Base-by-base conservation (phyloP, 2,113 vertebrate species). In the Chiloscyllium plagiosum region DNA sequence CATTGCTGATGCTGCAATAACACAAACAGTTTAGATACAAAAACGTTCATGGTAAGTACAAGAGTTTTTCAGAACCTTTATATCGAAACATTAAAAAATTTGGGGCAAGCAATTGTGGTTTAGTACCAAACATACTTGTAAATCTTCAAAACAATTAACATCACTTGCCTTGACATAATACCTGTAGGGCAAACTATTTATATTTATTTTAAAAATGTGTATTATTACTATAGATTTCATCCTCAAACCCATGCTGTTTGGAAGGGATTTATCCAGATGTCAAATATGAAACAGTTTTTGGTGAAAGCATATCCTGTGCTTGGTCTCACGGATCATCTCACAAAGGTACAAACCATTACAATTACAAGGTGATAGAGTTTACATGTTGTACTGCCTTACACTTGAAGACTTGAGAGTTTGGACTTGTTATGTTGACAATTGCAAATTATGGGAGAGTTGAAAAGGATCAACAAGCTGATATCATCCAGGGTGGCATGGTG, bases 211-310 rank as follows among this genome's bases (percentile, higher is more conserved):
- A 65, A 61, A 90, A 90, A 68, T 68, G 4, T 69, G 22, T 50
- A 52, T 52, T 72, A 52, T 95, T 72, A 50, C 69, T 33, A 24
- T 42, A 95, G 94, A 20, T 19, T 29, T 72, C 42, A 29, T 33
- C 47, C 94, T 70, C 26, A 47, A 42, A 26, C 0, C 17, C 22
- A 19, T 15, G 92, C 3, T 2, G 0, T 50, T 33, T 97, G 98
- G 97, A 97, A 97, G 6, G 96, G 97, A 33, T 42, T 96, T 13
- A 61, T 98, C 61, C 95, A 96, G 19, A 96, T 97, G 96, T 97
- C 97, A 96, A 96, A 96, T 6, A 96, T 97, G 76, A 97, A 97
- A 96, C 94, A 89, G 26, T 97, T 97, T 96, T 95, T 69, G n/a
- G 96, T 96, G 26, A 96, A 96, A 92, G 96, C 96, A 0, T 96